A percentile compares a stretch with the other conserved stretches of the same genome.
These are phyloP conservation scores for Platysteira castanea DNA, from an alignment of 2,113 vertebrate genomes.

Conservation along the genomic window DNA sequence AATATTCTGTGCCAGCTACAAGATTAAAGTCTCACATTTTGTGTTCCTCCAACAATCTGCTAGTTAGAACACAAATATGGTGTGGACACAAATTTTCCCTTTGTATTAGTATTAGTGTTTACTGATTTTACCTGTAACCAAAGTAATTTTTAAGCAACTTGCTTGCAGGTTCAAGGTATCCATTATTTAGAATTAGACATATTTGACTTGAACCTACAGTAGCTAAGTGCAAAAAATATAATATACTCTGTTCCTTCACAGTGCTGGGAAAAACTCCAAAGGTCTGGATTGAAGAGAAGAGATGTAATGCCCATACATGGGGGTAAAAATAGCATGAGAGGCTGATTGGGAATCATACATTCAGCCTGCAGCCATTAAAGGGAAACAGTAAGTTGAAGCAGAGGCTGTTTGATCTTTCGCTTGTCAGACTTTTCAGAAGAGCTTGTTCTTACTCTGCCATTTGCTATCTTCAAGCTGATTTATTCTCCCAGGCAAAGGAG, in stretches of 20 bases:
- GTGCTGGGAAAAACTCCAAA: conserved; percentile 42
- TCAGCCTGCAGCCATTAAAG: conserved; percentile 38
- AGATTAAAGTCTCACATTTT: not conserved
- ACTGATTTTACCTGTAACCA: not conserved
- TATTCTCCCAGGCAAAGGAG: not conserved
- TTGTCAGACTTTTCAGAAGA: not conserved
- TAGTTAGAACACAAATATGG: not conserved
- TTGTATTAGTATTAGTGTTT: not conserved
- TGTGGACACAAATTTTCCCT: not conserved
- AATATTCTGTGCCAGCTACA: not conserved
- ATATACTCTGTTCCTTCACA: not conserved
- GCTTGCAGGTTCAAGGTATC: not conserved
- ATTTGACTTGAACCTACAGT: not conserved
- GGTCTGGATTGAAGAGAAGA: not conserved
- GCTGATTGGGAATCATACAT: not conserved
- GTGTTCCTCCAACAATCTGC: not conserved
- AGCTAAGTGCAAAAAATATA: conserved; percentile 9
- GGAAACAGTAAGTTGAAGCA: not conserved
- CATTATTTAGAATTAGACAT: not conserved
- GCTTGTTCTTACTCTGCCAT: not conserved
- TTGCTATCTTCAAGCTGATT: not conserved
- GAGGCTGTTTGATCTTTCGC: conserved; percentile 1
- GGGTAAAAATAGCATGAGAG: conserved; percentile 15
- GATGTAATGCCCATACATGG: conserved; percentile 31
- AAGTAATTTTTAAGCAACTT: not conserved